Conservation (phyloP, 2,888 invertebrate species). For the Phyllotreta striolata region DNA sequence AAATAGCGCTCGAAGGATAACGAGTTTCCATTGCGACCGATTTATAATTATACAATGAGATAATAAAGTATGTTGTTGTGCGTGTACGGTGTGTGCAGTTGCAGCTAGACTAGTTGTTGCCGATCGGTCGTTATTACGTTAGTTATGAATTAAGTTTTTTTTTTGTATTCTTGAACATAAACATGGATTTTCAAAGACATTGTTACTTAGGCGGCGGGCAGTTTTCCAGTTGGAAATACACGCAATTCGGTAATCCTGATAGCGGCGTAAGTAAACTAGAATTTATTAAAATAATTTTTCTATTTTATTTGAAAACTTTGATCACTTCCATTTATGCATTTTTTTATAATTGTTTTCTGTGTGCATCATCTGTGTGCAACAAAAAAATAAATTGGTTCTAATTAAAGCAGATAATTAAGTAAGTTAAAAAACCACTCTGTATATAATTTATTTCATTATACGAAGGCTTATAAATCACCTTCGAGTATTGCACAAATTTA, state of each 20-base stretch:
- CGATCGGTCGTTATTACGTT: constrained; percentile 9
- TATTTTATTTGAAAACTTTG: too few species aligned
- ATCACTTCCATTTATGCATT: neutral
- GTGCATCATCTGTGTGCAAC: too few species aligned
- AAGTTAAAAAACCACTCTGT: too few species aligned
- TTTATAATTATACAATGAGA: constrained; percentile 20
- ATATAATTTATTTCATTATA: too few species aligned
- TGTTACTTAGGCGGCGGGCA: constrained; percentile 39
- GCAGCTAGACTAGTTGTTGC: constrained; percentile 19
- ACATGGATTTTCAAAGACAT: constrained; percentile 49
- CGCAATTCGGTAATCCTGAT: constrained; percentile 46
- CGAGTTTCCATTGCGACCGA: constrained; percentile 29
- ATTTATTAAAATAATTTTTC: neutral
- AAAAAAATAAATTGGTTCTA: too few species aligned
- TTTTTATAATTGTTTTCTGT: too few species aligned
- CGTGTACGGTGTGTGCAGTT: constrained; percentile 7
- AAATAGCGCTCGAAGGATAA: constrained; percentile 37
- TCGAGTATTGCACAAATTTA: too few species aligned
- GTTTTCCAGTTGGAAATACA: constrained; percentile 44
- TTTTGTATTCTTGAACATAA: constrained; percentile 6
- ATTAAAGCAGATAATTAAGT: too few species aligned
- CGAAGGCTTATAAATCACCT: too few species aligned
- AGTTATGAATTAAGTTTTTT: constrained; percentile 21
- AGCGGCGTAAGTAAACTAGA: constrained; percentile 48
- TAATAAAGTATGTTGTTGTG: constrained; percentile 9